These are phyloP conservation scores for Hemicentrotus pulcherrimus DNA, from an alignment of 35 echinoderm and acorn worm species.

Conservation along the genomic window DNA sequence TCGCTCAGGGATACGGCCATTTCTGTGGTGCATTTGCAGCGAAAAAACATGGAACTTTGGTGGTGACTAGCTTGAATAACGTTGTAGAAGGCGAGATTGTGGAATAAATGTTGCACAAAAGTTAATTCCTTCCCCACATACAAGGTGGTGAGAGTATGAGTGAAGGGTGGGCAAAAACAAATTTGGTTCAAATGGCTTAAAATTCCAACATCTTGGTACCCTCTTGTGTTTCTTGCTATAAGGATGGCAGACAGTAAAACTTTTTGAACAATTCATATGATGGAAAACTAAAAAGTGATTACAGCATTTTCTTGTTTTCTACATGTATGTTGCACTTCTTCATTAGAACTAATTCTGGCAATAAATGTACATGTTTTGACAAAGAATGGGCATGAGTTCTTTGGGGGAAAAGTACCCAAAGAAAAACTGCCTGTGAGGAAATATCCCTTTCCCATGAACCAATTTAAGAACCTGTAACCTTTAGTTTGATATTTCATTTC, in stretches of 20 bases:
- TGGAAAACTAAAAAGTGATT: not conserved
- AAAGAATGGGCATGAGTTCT: no score
- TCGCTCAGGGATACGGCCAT: slow-evolving; percentile 22
- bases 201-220: not conserved
- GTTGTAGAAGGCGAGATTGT: slow-evolving; percentile 18
- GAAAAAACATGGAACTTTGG: not conserved
- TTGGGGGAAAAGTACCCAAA: no score
- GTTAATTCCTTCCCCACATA: slow-evolving; percentile 25
- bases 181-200: not conserved
- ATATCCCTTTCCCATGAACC: no score
- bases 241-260: not conserved
- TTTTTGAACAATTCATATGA: not conserved
- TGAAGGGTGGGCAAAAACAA: not conserved
- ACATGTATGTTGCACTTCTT: no score
- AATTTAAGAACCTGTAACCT: no score
- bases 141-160: not conserved
- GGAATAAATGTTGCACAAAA: slow-evolving; percentile 26
- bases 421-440: no score
- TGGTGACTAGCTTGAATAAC: not conserved
- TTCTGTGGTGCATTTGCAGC: not conserved
- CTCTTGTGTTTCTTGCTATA: not conserved
- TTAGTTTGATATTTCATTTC: no score
- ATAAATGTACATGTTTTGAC: no score
- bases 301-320: not conserved
- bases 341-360: no score